Evolutionary conservation across 2,113 vertebrate genomes (phyloP).

Genomic region (Tiliqua scincoides): DNA sequence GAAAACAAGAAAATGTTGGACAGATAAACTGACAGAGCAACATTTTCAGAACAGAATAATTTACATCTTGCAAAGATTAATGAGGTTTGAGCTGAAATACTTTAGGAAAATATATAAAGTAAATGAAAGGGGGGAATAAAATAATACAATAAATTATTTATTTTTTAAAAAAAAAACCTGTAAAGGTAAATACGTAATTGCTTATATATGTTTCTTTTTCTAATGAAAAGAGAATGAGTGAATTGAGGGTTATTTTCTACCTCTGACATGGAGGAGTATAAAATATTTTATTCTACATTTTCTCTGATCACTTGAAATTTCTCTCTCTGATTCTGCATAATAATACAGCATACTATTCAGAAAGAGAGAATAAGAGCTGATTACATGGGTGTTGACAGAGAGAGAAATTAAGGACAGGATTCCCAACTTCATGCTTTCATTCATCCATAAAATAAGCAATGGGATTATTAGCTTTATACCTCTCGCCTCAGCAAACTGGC

Average conservation of each 20-base stretch:
- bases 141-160: background rate
- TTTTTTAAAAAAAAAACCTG: background rate
- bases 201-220: background rate
- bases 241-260: background rate
- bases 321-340: background rate
- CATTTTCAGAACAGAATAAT: background rate
- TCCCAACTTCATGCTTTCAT: background rate
- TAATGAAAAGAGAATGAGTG: background rate
- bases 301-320: background rate
- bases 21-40: background rate
- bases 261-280: background rate
- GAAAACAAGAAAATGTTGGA: background rate
- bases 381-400: background rate
- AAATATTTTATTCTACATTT: background rate
- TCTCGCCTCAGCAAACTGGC: background rate
- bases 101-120: background rate
- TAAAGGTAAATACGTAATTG: background rate
- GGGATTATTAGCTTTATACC: background rate
- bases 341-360: background rate
- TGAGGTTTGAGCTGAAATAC: background rate
- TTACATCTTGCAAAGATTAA: background rate
- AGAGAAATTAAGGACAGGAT: background rate
- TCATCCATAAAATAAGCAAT: background rate
- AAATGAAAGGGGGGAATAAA: background rate
- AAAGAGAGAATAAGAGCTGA: background rate